Evolutionary conservation across 2,797 vertebrate genomes (phyloP).

Genomic region (Vespertilio murinus): DNA sequence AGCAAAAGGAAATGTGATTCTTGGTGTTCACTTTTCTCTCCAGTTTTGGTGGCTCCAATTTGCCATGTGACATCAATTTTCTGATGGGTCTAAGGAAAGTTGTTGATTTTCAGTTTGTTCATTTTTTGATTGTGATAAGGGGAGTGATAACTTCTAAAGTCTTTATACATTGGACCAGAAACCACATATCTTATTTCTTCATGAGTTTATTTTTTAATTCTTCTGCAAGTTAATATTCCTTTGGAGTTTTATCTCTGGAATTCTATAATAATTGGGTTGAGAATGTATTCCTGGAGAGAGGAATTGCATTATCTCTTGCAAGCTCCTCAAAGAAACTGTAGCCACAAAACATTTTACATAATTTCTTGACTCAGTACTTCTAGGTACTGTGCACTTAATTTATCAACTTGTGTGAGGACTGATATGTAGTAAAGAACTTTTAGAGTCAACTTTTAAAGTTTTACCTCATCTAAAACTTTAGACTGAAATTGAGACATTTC

Average conservation of each 20-base stretch:
- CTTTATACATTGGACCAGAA: neutral
- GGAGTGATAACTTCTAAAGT: neutral
- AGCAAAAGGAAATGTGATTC: neutral
- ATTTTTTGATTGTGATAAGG: neutral
- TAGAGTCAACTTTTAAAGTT: neutral
- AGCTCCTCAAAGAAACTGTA: neutral
- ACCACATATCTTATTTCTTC: neutral
- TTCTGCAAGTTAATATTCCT: neutral
- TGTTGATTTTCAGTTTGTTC: neutral
- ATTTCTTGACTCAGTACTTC: slow-evolving; percentile 8
- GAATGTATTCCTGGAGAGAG: neutral
- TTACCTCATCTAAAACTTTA: neutral
- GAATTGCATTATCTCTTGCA: slow-evolving; percentile 12
- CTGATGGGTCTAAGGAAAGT: neutral
- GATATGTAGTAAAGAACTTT: neutral
- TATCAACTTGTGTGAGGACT: neutral
- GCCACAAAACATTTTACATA: neutral
- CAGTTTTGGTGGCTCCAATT: neutral
- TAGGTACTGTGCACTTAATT: neutral
- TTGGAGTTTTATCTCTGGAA: neutral
- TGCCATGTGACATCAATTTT: neutral
- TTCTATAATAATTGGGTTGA: neutral
- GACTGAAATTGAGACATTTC: neutral
- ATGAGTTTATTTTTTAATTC: neutral
- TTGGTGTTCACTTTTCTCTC: neutral